These are phyloP conservation scores for Chaetodon trifascialis DNA, from an alignment of 2,113 vertebrate species.

Conservation along the genomic window DNA sequence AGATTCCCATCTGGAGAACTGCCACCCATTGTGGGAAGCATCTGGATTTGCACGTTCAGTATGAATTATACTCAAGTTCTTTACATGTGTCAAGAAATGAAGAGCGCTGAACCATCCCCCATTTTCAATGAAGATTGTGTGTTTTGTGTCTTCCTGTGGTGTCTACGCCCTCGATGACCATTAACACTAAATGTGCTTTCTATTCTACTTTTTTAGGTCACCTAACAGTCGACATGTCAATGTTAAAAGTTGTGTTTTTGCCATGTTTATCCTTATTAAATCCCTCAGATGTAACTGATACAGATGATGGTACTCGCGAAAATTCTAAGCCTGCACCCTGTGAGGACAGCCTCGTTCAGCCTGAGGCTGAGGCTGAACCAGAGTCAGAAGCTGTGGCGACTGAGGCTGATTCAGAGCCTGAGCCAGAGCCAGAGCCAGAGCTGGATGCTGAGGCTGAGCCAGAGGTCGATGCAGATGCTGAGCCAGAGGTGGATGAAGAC, in stretches of 20 bases:
- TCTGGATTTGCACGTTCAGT: slow-evolving; percentile 44
- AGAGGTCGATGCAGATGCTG: slow-evolving; percentile 57
- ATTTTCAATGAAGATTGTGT: slow-evolving; percentile 90
- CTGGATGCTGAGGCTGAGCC: slow-evolving; percentile 27
- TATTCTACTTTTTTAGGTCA: slow-evolving; percentile 95
- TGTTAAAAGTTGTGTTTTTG: slow-evolving; percentile 99
- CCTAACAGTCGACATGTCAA: slow-evolving; percentile 91
- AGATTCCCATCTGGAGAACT: slow-evolving; percentile 31
- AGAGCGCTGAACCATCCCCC: slow-evolving; percentile 68
- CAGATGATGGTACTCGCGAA: slow-evolving; percentile 99
- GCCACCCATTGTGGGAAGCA: slow-evolving; percentile 24
- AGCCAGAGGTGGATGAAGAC: slow-evolving; percentile 68
- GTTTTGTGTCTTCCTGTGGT: slow-evolving; percentile 94
- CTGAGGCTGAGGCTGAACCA: slow-evolving; percentile 74
- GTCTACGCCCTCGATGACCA: slow-evolving; percentile 93
- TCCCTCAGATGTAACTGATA: slow-evolving; percentile 99
- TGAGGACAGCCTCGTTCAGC: slow-evolving; percentile 91
- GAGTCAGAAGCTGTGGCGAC: slow-evolving; percentile 57
- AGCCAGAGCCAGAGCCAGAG: slow-evolving; percentile 4
- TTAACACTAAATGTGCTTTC: slow-evolving; percentile 96
- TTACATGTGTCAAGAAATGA: slow-evolving; percentile 66
- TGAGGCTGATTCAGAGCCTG: slow-evolving; percentile 64
- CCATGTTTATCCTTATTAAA: slow-evolving; percentile 99
- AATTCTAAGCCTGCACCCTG: slow-evolving; percentile 97
- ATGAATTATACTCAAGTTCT: slow-evolving; percentile 46